Evolutionary conservation across 2,113 vertebrate species (phyloP), one percentile per base, ranked within the genome.

Genomic region (Etheostoma cragini): DNA sequence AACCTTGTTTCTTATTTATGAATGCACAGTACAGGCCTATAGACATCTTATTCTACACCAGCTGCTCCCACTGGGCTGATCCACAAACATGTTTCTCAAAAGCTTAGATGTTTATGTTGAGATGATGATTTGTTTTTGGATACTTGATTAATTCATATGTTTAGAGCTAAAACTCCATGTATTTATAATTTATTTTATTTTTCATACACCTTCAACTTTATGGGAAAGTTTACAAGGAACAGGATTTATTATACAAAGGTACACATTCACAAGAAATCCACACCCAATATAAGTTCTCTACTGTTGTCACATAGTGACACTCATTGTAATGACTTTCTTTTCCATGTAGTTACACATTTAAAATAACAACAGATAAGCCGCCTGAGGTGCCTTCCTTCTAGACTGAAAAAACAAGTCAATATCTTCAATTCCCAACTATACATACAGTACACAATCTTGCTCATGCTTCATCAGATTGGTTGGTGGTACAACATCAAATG

Each of bases 51-150:
- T 84, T 81, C 80, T 89, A 73, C 88, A 60, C 54, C 78, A 49
- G 69, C 67, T 61, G 73, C 63, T 74, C 15, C 26, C 33, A 19
- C 74, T 76, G 74, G 76, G 68, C 67, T 68, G 6, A 66, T 65
- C 33, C 50, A 92, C 93, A 93, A 94, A 94, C 45, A 85, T 33
- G 80, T 81, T 87, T 88, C 73, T 82, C 80, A 67, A 67, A 65
- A 67, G 56, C 67, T 26, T 10, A 3, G 10, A 24, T 16, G 58
- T 38, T 46, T 17, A 6, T 54, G 15, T 61, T 61, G 22, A 46
- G 7, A 19, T 33, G 0, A 46, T 26, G 42, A 16, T 13, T 15
- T 50, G 26, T 52, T 50, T 8, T 50, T 50, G 50, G 19, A 2
- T 46, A 10, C 11, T 58, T 30, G 4, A 42, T 71, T 52, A 53